phyloP scores from a whole-genome alignment of 2,113 vertebrate genomes.

The Podarcis cretensis region DNA sequence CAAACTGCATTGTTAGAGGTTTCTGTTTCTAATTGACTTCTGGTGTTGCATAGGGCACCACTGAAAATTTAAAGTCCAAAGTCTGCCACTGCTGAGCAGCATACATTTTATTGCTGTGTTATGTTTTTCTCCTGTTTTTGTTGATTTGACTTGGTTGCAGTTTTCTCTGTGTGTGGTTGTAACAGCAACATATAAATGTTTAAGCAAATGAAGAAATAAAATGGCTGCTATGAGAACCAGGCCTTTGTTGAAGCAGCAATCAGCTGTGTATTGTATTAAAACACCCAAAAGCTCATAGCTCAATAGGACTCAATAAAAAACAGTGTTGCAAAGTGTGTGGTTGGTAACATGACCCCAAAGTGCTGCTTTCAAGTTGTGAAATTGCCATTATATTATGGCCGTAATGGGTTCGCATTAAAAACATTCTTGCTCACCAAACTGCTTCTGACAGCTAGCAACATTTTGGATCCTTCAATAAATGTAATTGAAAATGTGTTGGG shows the following conservation, averaged over 20 bases:
- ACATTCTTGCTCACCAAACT: conserved; percentile 58
- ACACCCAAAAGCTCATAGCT: background rate
- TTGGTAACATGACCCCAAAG: background rate
- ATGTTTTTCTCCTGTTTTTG: background rate
- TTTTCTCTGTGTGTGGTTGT: background rate
- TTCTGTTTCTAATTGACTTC: background rate
- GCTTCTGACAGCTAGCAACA: conserved; percentile 62
- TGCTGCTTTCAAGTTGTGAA: conserved; percentile 53
- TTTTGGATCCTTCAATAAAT: background rate
- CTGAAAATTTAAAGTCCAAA: too few relatives aligned
- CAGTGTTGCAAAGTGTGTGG: background rate
- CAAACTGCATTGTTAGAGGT: too few relatives aligned
- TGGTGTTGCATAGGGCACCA: background rate
- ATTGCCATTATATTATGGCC: conserved; percentile 66
- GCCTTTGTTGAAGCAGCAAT: background rate
- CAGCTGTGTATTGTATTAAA: background rate
- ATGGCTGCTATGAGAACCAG: background rate
- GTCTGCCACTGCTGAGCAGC: background rate
- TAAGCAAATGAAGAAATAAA: background rate
- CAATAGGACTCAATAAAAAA: background rate
- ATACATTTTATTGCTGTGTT: background rate
- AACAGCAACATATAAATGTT: background rate
- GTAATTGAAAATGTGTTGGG: background rate
- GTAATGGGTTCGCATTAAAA: conserved; percentile 66
- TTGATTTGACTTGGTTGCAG: background rate